Percentiles rank a stretch among this genome's conserved stretches.
Evolutionary conservation across 2,888 invertebrate genomes (phyloP).

Genomic region (Xylota sylvarum): DNA sequence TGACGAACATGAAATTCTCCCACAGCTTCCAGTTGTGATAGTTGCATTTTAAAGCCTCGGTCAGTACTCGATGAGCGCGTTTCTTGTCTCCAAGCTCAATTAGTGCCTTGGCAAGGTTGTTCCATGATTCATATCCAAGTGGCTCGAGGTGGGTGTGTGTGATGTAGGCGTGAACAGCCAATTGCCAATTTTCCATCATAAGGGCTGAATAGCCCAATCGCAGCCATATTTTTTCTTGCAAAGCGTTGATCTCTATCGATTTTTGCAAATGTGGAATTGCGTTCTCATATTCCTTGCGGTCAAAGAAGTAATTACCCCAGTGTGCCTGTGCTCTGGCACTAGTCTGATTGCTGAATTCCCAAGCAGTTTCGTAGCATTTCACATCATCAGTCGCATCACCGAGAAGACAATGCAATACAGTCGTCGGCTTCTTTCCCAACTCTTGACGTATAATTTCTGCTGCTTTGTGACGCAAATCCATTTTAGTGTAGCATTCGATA

Average conservation of each 20-base stretch:
- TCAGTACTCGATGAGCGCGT: conserved; percentile 93
- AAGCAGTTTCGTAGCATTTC: conserved; percentile 94
- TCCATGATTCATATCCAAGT: conserved; percentile 98
- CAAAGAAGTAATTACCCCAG: conserved; percentile 93
- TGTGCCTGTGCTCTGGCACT: conserved; percentile 95
- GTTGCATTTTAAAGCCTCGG: conserved; percentile 96
- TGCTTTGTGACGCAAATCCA: conserved; percentile 95
- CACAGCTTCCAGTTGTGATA: conserved; percentile 97
- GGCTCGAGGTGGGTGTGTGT: conserved; percentile 95
- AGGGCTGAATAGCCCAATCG: conserved; percentile 94
- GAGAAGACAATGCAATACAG: conserved; percentile 95
- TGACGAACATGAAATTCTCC: conserved; percentile 97
- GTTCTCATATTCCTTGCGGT: conserved; percentile 90
- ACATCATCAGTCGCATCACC: conserved; percentile 94
- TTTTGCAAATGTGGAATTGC: conserved; percentile 93
- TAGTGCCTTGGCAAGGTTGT: conserved; percentile 97
- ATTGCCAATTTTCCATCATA: conserved; percentile 91
- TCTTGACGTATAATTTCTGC: conserved; percentile 94
- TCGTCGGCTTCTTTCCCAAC: conserved; percentile 91
- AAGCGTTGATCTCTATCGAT: conserved; percentile 93
- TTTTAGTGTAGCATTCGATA: conserved; percentile 94
- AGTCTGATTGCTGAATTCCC: conserved; percentile 93
- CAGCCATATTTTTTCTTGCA: conserved; percentile 95
- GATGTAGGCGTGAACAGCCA: conserved; percentile 93
- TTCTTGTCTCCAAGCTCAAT: conserved; percentile 94